Base-by-base conservation (phyloP, 30 jellyfish, hydroid and myxozoan genomes). In the Pseudorhiza aurosa region DNA sequence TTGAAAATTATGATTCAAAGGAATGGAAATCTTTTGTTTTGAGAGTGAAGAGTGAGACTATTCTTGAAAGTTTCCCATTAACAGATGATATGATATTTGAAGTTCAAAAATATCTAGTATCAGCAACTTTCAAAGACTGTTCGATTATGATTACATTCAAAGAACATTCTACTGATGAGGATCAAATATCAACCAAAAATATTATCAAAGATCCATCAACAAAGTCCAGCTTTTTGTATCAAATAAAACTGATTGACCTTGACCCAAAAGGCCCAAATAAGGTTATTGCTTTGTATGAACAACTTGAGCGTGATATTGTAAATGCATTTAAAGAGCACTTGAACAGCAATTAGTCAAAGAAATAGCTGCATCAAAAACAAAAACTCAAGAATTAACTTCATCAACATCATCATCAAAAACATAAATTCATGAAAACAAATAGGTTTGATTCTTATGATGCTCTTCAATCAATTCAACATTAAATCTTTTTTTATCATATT, bases 81-180 rank as follows among this genome's bases (percentile, higher is more conserved):
- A 68, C 72, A 5, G 82, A 68, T 10, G 73, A 51, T 27, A 15
- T 49, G 26, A 30, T 86, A 9, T 21, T 18, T 27, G 37, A 35
- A 28, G 35, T 91, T 47, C 82, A 76, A 36, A 72, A 40, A 73
- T 92, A 70, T 74, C 71, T 92, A 24, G 75, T 92, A 5, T 88
- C 98, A 14, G 81, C 90, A 33, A 85, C 98, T 46, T 92, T 92
- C 65, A 76, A 72, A 67, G 98, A 92, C 49, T 85, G 98, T 64
- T 86, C 97, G 0, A 75, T 92, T 5, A 77, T 92, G 88, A 85
- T 92, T 53, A 85, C 96, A 45, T 75, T 92, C 71, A 62, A 27
- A 51, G 72, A 75, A 32, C 35, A 9, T 21, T 15, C 68, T 44
- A 8, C 19, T 12, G 18, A 19, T 5, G 81, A 26, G 3, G 85